Conservation (phyloP, 2,113 vertebrate species). For the Onychorhynchus coronatus region DNA sequence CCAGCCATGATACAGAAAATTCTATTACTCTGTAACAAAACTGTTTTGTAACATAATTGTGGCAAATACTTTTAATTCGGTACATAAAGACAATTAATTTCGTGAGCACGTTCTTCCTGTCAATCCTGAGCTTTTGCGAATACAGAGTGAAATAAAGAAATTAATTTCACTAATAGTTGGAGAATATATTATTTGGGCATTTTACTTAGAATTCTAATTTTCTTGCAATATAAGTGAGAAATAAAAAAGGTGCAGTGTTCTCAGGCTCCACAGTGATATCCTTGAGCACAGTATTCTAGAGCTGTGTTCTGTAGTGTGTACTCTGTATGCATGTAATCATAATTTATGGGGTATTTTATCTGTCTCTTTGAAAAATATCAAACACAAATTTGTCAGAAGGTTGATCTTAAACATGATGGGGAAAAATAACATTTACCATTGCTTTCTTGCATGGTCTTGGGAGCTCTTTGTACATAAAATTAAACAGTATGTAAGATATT, state of each 20-base stretch:
- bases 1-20: not conserved
- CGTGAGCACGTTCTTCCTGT: not conserved
- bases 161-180: not conserved
- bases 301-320: not conserved
- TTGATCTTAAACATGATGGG: not conserved
- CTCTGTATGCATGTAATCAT: not conserved
- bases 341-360: not conserved
- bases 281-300: not conserved
- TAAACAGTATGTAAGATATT: not conserved
- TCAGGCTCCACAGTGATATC: not conserved
- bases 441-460: not conserved
- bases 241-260: not conserved
- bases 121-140: not conserved
- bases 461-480: not conserved
- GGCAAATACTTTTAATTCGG: not conserved
- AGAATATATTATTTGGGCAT: not conserved
- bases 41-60: not conserved
- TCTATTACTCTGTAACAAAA: not conserved
- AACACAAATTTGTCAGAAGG: not conserved
- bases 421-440: fast-evolving
- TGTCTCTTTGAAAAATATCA: not conserved
- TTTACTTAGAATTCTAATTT: not conserved
- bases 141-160: not conserved
- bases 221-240: not conserved
- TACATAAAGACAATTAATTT: not conserved